Base-by-base conservation (phyloP, 2,888 invertebrate species). In the Rugalucina vietnamica region DNA sequence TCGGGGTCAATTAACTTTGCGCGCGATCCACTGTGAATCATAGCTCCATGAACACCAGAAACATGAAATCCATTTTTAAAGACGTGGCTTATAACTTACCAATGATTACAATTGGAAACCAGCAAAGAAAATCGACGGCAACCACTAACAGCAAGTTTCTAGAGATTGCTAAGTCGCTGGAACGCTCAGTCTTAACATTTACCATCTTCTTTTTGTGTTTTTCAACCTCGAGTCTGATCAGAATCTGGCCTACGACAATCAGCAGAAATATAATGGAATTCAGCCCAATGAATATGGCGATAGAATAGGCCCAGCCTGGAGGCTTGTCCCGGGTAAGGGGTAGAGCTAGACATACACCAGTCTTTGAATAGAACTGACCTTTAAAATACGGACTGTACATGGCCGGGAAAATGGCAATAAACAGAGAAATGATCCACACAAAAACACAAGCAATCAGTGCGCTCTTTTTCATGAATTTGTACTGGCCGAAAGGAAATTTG, bases 401-500 rank as follows among this genome's bases (percentile, higher is more conserved):
- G 14, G 94, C 76, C 0, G 94, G 94, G 24, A 93, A 73, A 10
- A 85, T 82, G 12, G 93, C 91, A n/a, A 94, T 54, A 1, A 88
- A 14, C n/a, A 91, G 43, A 5, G 91, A 91, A 0, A 90, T 18
- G 5, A 89, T 24, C 94, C 94, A 94, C 0, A 90, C 88, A 2
- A 82, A 29, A 0, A 54, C 34, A 14, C 90, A 88, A 0, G 89
- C 76, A 72, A 84, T 79, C 21, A 89, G 84, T 1, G 93, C 91
- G 1, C 77, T 87, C 18, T 82, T 81, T 0, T 84, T 34, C 18
- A 85, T 91, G 34, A 94, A 90, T 12, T 76, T 80, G 27, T 84
- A 36, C 29, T 80, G 76, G 0, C 87, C 95, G 74, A 96, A 94
- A n/a, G 96, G 96, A 85, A 96, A 95, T 29, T 96, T 96, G 39